Evolutionary conservation across 2,797 vertebrate species (phyloP), one percentile per base, ranked within the genome.

Genomic region (Pelodytes ibericus): DNA sequence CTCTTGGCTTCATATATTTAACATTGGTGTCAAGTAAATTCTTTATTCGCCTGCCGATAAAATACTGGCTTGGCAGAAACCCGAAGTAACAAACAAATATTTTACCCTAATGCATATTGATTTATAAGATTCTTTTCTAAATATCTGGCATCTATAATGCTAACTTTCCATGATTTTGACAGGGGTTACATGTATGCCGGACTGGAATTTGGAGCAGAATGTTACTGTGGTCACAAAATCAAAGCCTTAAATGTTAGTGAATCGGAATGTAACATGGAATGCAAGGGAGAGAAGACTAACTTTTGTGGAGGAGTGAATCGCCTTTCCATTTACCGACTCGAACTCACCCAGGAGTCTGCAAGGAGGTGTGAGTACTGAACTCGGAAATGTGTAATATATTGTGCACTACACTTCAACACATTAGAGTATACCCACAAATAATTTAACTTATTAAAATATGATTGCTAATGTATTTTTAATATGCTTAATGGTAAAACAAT

Each of bases 201-300:
- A 61, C 90, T 99, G 89, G 98, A 99, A 86, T 99, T 99, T 0
- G 97, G 97, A 0, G 96, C 96, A 0, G 98, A 99, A 85, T 99
- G 98, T 83, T 99, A 96, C 92, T 99, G 98, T 0, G 96, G 98
- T 30, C 97, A 99, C 91, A 98, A 95, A 89, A 94, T 99, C 86
- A 96, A 98, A 89, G 94, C 94, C 0, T 22, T 85, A 0, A 98
- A 98, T 0, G 88, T 87, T 80, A 96, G 95, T 0, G 94, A 98
- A 44, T 83, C 88, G 0, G 93, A 98, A 80, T 99, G 97, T 84
- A 95, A 92, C 85, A 99, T 99, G 96, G 92, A 92, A 16, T 99
- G 98, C 81, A 99, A 98, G 80, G 97, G 98, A 0, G 96, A 99
- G 83, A 88, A 89, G 77, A 92, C 83, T 88, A 95, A 92, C 80